Evolutionary conservation across 2,797 vertebrate genomes (phyloP), one percentile per base, ranked within the genome.

Genomic region (Crocidura indochinensis): DNA sequence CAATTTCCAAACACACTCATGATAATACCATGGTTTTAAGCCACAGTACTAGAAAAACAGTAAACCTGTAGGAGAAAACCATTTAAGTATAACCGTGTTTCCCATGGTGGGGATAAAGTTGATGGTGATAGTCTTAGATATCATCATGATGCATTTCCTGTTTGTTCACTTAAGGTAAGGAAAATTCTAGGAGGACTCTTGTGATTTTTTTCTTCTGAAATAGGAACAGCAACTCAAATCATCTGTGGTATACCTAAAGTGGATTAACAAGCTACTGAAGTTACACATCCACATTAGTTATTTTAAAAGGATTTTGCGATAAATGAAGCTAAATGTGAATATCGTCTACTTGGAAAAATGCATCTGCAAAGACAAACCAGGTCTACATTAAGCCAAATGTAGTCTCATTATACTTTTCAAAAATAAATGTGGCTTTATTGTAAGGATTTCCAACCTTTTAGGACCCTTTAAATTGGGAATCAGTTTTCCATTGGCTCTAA

Each of bases 281-380:
- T 72, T 20, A 84, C 46, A 44, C 12, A n/a, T n/a, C 90, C 88
- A 91, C 83, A 12, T 7, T 71, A 44, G 51, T 22, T 83, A 7
- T 31, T 5, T 93, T 51, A 73, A 87, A 94, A 91, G 76, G 89
- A 85, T 76, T 10, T 46, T 6, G 71, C 38, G 38, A 81, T 19
- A 60, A 60, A 20, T 60, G 19, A 81, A 81, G 49, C 27, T 71
- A 86, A 38, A 60, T 60, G 73, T n/a, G 26, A 47, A 92, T 11
- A 78, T 26, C 64, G 83, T 46, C 20, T 90, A 74, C 71, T 86
- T 79, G 20, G 27, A 62, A 90, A 93, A 92, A 29, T 22, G 14
- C 47, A 47, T 53, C 53, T 60, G 22, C 51, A 14, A 60, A 64
- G 47, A 44, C 26, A 68, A 92, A 82, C 49, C 31, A 72, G 46